Evolutionary conservation across 2,888 invertebrate genomes (phyloP), one percentile per base, ranked within the genome.

Genomic region (Megalurothrips usitatus): DNA sequence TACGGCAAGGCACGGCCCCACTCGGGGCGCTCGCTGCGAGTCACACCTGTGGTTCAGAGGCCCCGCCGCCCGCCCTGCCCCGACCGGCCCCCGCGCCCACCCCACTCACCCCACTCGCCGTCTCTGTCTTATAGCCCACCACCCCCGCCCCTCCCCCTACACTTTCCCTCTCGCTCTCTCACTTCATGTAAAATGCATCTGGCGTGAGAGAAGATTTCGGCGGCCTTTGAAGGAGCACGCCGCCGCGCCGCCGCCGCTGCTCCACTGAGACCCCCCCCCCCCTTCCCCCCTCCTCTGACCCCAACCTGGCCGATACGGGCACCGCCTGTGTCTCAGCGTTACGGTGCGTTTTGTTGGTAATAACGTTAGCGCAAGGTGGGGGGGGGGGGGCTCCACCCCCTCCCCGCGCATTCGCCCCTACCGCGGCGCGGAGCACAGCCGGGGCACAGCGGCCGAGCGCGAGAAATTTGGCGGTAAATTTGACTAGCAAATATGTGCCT

Each of bases 191-290:
- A 75, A 75, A 75, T 75, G 68, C 68, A 75, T 75, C 68, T 23
- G 68, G 68, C 68, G 68, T 75, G 68, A 75, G 68, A 26, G 68
- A 75, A 75, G 68, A 75, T 75, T 75, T 75, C 68, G 68, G 68
- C 23, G 26, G 68, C 68, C 68, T 75, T 75, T 75, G 68, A 75
- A 75, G 68, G 68, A 75, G 26, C 68, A n/a, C n/a, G n/a, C n/a
- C n/a, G n/a, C n/a, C n/a, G n/a, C n/a, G n/a, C n/a, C n/a, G 23
- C 26, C 68, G 26, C 68, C 14, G 26, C 23, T 1, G 68, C 68
- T 26, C 12, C 26, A 10, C 68, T 26, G 68, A 26, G 68, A 58
- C 58, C 17, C 19, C 58, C 23, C 68, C 23, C 68, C 8, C 23
- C 68, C 19, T 17, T 2, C 6, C 58, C 19, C 58, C 58, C 58